phyloP scores from a whole-genome alignment of 2,797 vertebrate genomes.

The Bradypus variegatus region DNA sequence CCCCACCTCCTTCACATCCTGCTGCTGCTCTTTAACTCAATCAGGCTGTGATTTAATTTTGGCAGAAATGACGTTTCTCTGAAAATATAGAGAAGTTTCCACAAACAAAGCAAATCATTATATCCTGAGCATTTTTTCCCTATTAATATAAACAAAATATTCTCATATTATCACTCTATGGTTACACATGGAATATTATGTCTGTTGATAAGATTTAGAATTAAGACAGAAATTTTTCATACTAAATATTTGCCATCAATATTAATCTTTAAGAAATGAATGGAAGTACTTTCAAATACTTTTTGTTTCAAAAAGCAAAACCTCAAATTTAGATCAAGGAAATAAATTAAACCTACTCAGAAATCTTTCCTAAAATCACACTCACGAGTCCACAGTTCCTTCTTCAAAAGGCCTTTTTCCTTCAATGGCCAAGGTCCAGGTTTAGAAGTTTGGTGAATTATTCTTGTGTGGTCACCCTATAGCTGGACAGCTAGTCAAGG shows the following conservation, averaged over 20 bases:
- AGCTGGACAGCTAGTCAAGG: no score
- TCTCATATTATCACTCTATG: neutral
- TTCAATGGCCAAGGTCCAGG: neutral
- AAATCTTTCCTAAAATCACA: neutral
- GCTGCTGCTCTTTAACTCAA: no score
- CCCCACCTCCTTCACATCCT: no score
- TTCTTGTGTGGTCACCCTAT: no score
- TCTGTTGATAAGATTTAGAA: neutral
- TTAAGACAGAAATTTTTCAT: neutral
- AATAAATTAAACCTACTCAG: neutral
- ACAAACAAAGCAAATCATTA: neutral
- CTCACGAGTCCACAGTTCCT: neutral
- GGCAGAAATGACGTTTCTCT: no score
- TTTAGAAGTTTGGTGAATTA: neutral
- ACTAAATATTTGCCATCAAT: neutral
- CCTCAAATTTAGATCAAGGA: neutral
- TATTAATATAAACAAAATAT: neutral
- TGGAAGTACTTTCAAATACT: neutral
- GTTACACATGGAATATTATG: neutral
- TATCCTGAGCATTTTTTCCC: neutral
- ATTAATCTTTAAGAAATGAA: neutral
- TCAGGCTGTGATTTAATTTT: no score
- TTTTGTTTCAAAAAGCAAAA: neutral
- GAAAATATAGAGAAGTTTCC: neutral
- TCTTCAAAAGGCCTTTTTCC: neutral